Evolutionary conservation across 2,888 invertebrate genomes (phyloP).

Genomic region (Sericinus montela): DNA sequence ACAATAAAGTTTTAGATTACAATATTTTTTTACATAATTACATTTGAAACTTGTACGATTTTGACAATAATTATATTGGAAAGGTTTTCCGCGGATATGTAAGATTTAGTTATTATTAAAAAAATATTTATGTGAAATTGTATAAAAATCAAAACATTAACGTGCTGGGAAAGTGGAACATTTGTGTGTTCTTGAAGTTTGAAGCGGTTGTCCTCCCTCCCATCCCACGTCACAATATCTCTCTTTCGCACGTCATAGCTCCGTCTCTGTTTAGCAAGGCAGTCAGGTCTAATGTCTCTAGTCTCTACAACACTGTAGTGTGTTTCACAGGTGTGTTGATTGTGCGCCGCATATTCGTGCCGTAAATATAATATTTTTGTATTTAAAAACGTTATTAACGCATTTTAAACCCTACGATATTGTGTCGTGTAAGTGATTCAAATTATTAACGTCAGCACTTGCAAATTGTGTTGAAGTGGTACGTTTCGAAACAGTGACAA

Average conservation of each 20-base stretch:
- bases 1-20: no score
- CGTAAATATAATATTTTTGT: constrained; percentile 63
- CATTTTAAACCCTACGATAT: background rate
- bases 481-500: constrained; percentile 65
- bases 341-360: constrained; percentile 36
- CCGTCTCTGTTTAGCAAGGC: constrained; percentile 58
- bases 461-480: constrained; percentile 39
- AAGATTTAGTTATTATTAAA: no score
- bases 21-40: no score
- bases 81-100: no score
- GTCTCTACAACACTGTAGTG: constrained; percentile 63
- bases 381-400: constrained; percentile 9
- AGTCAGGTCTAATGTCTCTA: constrained; percentile 36
- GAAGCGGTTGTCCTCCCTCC: constrained; percentile 69
- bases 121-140: constrained; percentile 21
- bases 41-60: no score
- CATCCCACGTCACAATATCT: constrained; percentile 43
- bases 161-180: constrained; percentile 46
- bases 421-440: constrained; percentile 27
- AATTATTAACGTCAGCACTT: constrained; percentile 26
- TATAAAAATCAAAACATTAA: constrained; percentile 27
- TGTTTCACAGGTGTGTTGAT: constrained; percentile 55
- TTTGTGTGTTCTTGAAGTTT: constrained; percentile 61
- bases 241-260: constrained; percentile 57
- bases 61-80: no score